Conservation (phyloP, 2,888 invertebrate genomes). For the Pocota personata region DNA sequence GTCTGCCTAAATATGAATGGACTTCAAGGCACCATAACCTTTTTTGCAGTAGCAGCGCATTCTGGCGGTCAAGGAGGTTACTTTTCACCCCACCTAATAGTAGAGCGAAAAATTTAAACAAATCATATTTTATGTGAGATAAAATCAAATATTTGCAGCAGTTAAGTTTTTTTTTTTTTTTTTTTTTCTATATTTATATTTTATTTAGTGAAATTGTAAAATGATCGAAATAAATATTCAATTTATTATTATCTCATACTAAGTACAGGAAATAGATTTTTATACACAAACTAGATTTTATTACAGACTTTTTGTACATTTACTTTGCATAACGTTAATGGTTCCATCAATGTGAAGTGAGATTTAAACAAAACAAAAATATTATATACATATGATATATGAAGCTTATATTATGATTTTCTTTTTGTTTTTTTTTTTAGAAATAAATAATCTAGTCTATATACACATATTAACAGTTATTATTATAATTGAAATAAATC, state of each 20-base stretch:
- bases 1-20: no score
- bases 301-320: constrained; percentile 56
- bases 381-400: constrained; percentile 38
- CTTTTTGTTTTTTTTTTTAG: constrained; percentile 45
- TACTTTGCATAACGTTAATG: constrained; percentile 60
- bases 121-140: constrained; percentile 51
- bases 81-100: no score
- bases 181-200: constrained; percentile 31
- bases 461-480: constrained; percentile 58
- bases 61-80: no score
- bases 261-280: constrained; percentile 71
- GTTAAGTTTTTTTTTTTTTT: constrained; percentile 19
- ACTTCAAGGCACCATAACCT: no score
- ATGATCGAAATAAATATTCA: constrained; percentile 41
- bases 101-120: constrained; percentile 20
- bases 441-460: constrained; percentile 72
- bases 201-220: constrained; percentile 66
- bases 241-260: constrained; percentile 65
- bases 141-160: constrained; percentile 69
- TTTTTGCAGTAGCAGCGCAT: no score
- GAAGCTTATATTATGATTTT: constrained; percentile 60
- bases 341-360: constrained; percentile 67
- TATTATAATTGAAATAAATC: constrained; percentile 31
- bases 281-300: constrained; percentile 71
- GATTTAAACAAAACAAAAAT: constrained; percentile 33